These are phyloP conservation scores for Melipona quadrifasciata DNA, from an alignment of 1,140 invertebrate species.

Conservation along the genomic window DNA sequence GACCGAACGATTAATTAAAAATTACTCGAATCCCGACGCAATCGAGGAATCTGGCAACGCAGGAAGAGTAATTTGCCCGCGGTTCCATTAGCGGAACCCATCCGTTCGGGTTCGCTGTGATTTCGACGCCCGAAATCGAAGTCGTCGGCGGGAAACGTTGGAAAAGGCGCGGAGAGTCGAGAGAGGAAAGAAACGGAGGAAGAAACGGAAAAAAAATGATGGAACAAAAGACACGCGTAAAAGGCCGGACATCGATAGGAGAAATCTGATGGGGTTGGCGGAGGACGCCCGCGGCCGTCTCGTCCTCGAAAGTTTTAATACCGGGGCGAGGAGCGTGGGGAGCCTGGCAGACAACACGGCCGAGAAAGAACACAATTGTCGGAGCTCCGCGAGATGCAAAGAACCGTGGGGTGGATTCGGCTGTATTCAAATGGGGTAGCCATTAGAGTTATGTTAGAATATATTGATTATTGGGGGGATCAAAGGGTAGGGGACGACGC, in stretches of 20 bases:
- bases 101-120: background rate
- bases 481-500: constrained; percentile 76
- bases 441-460: constrained; percentile 82
- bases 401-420: constrained; percentile 72
- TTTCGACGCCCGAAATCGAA: background rate
- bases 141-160: background rate
- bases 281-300: constrained; percentile 67
- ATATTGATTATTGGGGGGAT: constrained; percentile 82
- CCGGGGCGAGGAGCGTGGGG: constrained; percentile 74
- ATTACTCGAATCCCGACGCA: too few relatives aligned
- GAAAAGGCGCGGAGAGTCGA: background rate
- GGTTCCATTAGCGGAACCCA: background rate
- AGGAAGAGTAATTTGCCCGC: background rate
- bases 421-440: constrained; percentile 81
- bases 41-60: background rate
- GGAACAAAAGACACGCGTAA: constrained; percentile 52
- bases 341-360: constrained; percentile 63
- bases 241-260: constrained; percentile 71
- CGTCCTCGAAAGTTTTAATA: constrained; percentile 79
- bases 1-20: background rate
- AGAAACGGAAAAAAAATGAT: background rate
- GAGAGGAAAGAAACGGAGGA: background rate
- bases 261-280: constrained; percentile 64
- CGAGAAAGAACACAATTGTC: constrained; percentile 74
- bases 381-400: constrained; percentile 69